Conservation (phyloP, 2,888 invertebrate genomes). For the Catocala sponsa region DNA sequence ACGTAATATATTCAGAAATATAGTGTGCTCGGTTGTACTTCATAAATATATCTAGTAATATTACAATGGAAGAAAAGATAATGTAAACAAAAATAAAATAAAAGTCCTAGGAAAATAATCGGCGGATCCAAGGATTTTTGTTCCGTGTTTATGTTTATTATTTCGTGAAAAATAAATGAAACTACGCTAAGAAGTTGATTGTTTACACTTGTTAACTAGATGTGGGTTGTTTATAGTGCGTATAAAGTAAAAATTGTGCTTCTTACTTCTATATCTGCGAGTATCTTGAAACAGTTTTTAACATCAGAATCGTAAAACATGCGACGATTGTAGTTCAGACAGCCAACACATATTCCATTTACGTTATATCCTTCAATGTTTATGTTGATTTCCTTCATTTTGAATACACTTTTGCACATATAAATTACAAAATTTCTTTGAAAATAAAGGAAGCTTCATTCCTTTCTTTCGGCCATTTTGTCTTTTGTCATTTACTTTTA, state of each 20-base stretch:
- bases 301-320: conserved; percentile 73
- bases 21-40: too few species aligned
- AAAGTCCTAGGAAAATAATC: conserved; percentile 49
- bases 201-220: neutral
- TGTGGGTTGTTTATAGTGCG: neutral
- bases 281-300: conserved; percentile 70
- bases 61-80: neutral
- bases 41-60: too few species aligned
- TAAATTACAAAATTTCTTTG: conserved; percentile 58
- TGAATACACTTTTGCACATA: conserved; percentile 35
- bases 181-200: neutral
- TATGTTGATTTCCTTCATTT: conserved; percentile 82
- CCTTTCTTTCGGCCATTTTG: conserved; percentile 82
- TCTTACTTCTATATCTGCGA: conserved; percentile 81
- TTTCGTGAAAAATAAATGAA: conserved; percentile 50
- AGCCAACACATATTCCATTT: conserved; percentile 82
- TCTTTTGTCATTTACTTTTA: conserved; percentile 13
- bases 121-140: conserved; percentile 77
- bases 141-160: conserved; percentile 68
- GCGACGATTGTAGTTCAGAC: conserved; percentile 78
- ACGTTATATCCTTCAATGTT: conserved; percentile 85
- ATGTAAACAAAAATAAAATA: conserved; percentile 17
- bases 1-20: too few species aligned
- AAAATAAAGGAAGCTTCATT: conserved; percentile 74
- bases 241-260: conserved; percentile 2